phyloP scores from a whole-genome alignment of 2,113 vertebrate species.

The Chunga burmeisteri region DNA sequence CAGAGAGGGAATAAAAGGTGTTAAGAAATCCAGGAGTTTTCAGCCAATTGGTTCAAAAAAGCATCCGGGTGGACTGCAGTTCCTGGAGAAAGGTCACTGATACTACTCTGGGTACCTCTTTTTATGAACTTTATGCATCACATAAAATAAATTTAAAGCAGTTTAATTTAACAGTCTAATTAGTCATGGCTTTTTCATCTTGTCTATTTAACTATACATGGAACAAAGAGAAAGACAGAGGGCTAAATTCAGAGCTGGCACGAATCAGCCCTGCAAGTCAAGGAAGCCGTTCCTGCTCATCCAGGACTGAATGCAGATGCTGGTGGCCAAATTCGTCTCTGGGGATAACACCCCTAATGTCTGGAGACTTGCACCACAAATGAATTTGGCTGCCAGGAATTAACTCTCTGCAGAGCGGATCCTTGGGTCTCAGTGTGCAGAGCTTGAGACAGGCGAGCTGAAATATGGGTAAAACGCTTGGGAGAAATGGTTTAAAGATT shows the following conservation, averaged over 20 bases:
- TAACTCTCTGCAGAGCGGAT: neutral
- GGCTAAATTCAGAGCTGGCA: slow-evolving; percentile 38
- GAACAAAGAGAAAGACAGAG: slow-evolving; percentile 59
- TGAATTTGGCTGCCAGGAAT: neutral
- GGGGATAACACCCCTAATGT: neutral
- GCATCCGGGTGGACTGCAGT: slow-evolving; percentile 43
- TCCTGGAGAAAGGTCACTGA: slow-evolving; percentile 67
- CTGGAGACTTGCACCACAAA: neutral
- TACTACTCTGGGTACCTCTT: slow-evolving; percentile 62
- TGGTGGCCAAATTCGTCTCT: neutral
- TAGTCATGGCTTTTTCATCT: slow-evolving; percentile 75
- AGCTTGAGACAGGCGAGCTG: neutral
- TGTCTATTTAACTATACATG: slow-evolving; percentile 54
- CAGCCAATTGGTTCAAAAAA: slow-evolving; percentile 70
- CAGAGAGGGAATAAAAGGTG: slow-evolving; percentile 73
- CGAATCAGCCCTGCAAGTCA: neutral
- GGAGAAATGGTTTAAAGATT: neutral
- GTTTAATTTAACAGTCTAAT: slow-evolving; percentile 80
- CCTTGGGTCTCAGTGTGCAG: neutral
- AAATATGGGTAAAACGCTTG: neutral
- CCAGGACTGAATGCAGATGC: neutral
- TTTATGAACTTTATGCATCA: slow-evolving; percentile 73
- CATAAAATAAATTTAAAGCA: slow-evolving; percentile 79
- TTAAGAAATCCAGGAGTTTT: slow-evolving; percentile 68
- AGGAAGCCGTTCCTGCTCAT: slow-evolving; percentile 5